A percentile compares a stretch with the other conserved stretches of the same genome.
phyloP scores from a whole-genome alignment of 2,113 vertebrate species.

The Leucopsar rothschildi region DNA sequence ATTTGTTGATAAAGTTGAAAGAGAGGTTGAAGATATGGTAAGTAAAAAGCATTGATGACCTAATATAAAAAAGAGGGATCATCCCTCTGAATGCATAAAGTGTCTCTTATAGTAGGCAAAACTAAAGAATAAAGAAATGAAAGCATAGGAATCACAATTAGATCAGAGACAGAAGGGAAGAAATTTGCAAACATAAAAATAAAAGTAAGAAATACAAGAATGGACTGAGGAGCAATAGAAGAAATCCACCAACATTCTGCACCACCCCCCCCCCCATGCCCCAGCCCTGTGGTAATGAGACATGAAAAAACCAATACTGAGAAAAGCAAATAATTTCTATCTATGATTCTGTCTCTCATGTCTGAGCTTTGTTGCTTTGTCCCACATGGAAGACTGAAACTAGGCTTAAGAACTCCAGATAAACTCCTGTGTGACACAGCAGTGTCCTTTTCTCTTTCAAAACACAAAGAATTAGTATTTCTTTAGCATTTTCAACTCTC shows the following conservation, averaged over 20 bases:
- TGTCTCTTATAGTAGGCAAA: background rate
- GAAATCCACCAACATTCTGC: background rate
- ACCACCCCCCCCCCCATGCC: fast-evolving
- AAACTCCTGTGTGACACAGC: background rate
- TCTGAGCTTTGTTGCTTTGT: background rate
- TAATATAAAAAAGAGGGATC: background rate
- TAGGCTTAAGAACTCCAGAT: background rate
- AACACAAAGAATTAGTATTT: background rate
- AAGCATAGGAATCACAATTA: background rate
- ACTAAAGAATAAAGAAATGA: background rate
- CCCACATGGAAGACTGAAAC: background rate
- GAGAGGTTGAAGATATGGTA: background rate
- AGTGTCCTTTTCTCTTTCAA: background rate
- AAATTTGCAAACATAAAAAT: background rate
- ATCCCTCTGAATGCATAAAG: background rate
- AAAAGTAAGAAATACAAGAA: background rate
- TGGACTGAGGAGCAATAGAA: background rate
- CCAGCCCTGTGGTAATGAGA: background rate
- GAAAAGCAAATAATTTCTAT: background rate
- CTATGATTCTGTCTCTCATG: background rate
- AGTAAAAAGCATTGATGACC: background rate
- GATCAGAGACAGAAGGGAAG: background rate
- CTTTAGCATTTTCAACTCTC: background rate
- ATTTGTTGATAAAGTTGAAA: background rate
- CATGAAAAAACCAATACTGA: background rate